These are phyloP conservation scores for Hemithea aestivaria DNA, from an alignment of 2,888 invertebrate species.

Conservation along the genomic window DNA sequence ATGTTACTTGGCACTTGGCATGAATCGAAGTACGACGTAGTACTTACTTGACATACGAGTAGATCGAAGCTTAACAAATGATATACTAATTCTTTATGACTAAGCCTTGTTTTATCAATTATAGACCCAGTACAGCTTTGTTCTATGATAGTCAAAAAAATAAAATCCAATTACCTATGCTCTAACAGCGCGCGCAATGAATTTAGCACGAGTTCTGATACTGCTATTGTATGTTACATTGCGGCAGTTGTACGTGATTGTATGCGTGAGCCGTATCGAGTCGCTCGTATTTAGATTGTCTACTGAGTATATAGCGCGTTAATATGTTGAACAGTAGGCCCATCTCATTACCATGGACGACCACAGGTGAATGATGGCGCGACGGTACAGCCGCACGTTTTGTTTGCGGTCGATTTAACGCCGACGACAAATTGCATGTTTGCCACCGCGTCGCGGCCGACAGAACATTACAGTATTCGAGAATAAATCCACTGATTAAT, in stretches of 20 bases:
- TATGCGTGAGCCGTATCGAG: background rate
- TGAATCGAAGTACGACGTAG: too few relatives aligned
- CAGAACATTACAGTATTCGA: slow-evolving; percentile 64
- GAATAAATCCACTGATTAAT: slow-evolving; percentile 58
- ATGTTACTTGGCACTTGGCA: too few relatives aligned
- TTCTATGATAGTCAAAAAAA: too few relatives aligned
- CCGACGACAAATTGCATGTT: slow-evolving; percentile 76
- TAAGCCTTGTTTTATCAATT: too few relatives aligned
- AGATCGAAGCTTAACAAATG: too few relatives aligned
- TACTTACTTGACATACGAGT: too few relatives aligned
- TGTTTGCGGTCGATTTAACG: slow-evolving; percentile 79
- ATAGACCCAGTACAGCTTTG: too few relatives aligned
- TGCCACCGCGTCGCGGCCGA: slow-evolving; percentile 61
- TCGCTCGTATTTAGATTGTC: slow-evolving; percentile 4
- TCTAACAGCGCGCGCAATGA: too few relatives aligned
- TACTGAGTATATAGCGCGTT: slow-evolving; percentile 6
- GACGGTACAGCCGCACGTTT: slow-evolving; percentile 61
- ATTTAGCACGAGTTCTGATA: too few relatives aligned
- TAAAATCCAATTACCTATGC: too few relatives aligned
- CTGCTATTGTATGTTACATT: too few relatives aligned
- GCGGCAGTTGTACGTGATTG: background rate
- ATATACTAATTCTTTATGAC: too few relatives aligned
- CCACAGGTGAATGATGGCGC: slow-evolving; percentile 77
- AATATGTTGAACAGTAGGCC: slow-evolving; percentile 56
- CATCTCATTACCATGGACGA: slow-evolving; percentile 77